These are phyloP conservation scores for Microcebus ravelobensis DNA, from an alignment of 2,113 vertebrate genomes.

Conservation along the genomic window DNA sequence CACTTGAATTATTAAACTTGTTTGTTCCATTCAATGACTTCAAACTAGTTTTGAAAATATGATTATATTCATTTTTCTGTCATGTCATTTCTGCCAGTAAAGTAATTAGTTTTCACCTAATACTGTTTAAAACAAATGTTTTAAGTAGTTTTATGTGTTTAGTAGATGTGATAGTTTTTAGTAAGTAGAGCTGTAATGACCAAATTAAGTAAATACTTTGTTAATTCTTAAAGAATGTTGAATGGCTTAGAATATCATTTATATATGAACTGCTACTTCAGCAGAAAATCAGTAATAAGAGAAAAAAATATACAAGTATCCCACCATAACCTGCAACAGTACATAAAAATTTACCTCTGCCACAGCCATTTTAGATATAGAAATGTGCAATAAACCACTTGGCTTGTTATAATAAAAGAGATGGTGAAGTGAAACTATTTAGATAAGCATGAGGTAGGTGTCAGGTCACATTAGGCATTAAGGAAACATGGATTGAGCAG, in stretches of 20 bases:
- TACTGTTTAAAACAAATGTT: constrained; percentile 30
- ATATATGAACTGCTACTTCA: background rate
- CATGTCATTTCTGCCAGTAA: background rate
- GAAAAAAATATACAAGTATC: background rate
- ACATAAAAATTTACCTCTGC: background rate
- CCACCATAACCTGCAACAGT: background rate
- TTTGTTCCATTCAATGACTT: background rate
- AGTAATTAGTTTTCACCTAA: background rate
- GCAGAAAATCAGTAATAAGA: background rate
- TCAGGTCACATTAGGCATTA: background rate
- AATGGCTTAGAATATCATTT: background rate
- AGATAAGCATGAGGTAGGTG: background rate
- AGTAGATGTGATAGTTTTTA: background rate
- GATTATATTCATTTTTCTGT: background rate
- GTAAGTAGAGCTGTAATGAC: background rate
- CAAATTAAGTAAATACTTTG: constrained; percentile 34
- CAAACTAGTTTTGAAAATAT: constrained; percentile 16
- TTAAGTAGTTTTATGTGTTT: background rate
- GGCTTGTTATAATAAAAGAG: background rate
- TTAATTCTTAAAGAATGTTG: constrained; percentile 17
- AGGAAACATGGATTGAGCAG: background rate
- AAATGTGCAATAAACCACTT: background rate
- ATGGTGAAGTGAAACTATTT: background rate
- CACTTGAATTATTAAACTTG: background rate
- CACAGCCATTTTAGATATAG: background rate